Percentiles rank a stretch among this genome's conserved stretches.
These are phyloP conservation scores for Nezara viridula DNA, from an alignment of 2,888 invertebrate species.

Conservation along the genomic window DNA sequence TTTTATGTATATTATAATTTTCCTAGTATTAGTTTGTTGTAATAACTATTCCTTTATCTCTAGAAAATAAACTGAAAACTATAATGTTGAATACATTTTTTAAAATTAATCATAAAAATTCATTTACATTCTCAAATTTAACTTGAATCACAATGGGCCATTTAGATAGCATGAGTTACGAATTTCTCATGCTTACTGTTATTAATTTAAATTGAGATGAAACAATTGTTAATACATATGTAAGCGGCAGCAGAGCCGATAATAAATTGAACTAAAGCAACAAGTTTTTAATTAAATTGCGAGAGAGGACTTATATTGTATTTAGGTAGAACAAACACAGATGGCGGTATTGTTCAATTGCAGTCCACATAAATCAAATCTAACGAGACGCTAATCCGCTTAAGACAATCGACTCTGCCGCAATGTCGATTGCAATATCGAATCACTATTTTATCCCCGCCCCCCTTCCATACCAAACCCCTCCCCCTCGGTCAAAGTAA, in stretches of 20 bases:
- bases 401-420: background rate
- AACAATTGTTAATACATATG: background rate
- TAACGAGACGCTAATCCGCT: slow-evolving; percentile 11
- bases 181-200: too few relatives aligned
- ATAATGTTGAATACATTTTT: too few relatives aligned
- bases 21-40: too few relatives aligned
- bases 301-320: background rate
- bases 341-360: background rate
- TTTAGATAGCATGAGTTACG: too few relatives aligned
- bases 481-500: too few relatives aligned
- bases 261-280: background rate
- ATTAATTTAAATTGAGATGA: background rate
- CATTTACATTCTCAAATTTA: too few relatives aligned
- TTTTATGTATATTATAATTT: too few relatives aligned
- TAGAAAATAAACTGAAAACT: too few relatives aligned
- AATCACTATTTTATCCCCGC: background rate
- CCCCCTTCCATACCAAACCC: too few relatives aligned
- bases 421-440: background rate
- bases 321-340: background rate
- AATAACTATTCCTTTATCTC: too few relatives aligned
- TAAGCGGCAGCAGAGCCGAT: background rate
- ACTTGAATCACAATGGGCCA: too few relatives aligned
- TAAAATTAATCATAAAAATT: too few relatives aligned
- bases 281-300: background rate
- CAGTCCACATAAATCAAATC: background rate